Evolutionary conservation across 2,113 vertebrate species (phyloP), one percentile per base, ranked within the genome.

Genomic region (Brienomyrus brachyistius): DNA sequence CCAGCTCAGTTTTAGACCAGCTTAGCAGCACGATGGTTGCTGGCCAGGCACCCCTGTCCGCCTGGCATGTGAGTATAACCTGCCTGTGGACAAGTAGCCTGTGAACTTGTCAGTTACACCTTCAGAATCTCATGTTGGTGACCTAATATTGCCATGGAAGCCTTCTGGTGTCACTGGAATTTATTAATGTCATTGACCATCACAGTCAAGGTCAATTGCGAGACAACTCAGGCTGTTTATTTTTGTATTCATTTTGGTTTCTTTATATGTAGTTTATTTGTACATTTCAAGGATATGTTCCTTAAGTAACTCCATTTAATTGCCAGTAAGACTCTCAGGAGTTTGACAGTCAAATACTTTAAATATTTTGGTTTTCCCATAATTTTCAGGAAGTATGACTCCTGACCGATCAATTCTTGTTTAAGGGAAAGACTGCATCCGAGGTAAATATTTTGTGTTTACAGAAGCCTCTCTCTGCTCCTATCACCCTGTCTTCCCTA

Each of bases 21-120:
- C 96, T 99, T 13, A 96, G 88, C 77, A 97, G 96, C 89, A 92
- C 96, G 0, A 97, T 99, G 80, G 94, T 97, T 93, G 94, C 95
- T 92, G 98, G 96, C 91, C 96, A 95, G 15, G 91, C 95, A n/a
- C 98, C 97, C 45, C 90, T 97, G 66, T 95, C 96, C 4, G 98
- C 97, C 0, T 99, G 98, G 98, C 98, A 99, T 48, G 98, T 99
- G 94, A 95, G 96, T 94, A 5, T 19, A 21, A n/a, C 40, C 31
- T n/a, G 13, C 19, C 15, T 27, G 56, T 54, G 51, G 51, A 17
- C 51, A 15, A 19, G 15, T 54, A 27, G 1, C 48, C 21, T 2
- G 21, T 86, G 5, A 5, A 45, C 59, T 21, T 7, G 8, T 62
- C 56, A 62, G 21, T 52, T 19, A 77, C 48, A 17, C 47, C 48